Evolutionary conservation across 2,797 vertebrate species (phyloP), one percentile per base, ranked within the genome.

Genomic region (Diplodus sargus): DNA sequence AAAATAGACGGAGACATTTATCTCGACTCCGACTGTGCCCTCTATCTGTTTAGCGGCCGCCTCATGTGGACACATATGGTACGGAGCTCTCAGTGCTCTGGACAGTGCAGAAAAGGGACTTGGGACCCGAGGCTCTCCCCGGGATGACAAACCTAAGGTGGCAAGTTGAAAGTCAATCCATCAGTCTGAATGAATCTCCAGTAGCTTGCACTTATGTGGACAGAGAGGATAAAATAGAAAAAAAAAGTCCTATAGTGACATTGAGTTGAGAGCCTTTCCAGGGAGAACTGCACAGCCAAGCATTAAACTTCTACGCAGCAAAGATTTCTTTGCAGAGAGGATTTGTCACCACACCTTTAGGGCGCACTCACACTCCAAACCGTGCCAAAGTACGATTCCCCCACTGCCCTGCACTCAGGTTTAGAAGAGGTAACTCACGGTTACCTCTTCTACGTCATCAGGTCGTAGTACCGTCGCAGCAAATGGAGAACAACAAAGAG

Each of bases 161-260:
- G 87, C 74, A 69, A 79, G 74, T 70, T 73, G 69, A 85, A 88
- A 89, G 87, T 86, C 80, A 42, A 75, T 87, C 81, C 74, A 80
- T 91, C 88, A 86, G 80, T 82, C 65, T 69, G 84, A 79, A 91
- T 87, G 82, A 83, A 88, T 86, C 78, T 89, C 77, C 51, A 60
- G 70, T 62, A 83, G 82, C 54, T 8, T 4, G 54, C 81, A 79
- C 71, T 87, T 81, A 39, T 52, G 82, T 84, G 66, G 88, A 86
- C 83, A 78, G 56, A 20, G 61, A 65, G 66, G 81, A 86, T 81
- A 70, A 88, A 84, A 87, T 74, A 57, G n/a, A 14, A 39, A 51
- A 74, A 61, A 49, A 73, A 54, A 67, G 76, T 49, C 59, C 76
- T 86, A 60, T 76, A 84, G 78, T 79, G 78, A 74, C 71, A 74